A percentile compares a stretch with the other conserved stretches of the same genome.
phyloP scores from a whole-genome alignment of 2,113 vertebrate genomes.

The Platysteira castanea region DNA sequence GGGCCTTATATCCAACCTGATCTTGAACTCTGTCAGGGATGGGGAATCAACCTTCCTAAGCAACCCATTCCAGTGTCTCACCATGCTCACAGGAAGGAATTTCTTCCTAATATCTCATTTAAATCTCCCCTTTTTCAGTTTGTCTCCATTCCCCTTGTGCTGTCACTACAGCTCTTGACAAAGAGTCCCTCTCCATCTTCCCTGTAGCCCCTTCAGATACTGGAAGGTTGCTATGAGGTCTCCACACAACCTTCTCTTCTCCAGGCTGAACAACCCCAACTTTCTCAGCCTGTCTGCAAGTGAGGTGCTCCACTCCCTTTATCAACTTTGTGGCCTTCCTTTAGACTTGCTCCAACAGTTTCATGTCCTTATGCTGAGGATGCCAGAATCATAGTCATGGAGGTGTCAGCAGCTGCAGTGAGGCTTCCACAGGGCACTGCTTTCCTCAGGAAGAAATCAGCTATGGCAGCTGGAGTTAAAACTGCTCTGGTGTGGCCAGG shows the following conservation, averaged over 20 bases:
- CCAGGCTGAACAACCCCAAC: not conserved
- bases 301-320: not conserved
- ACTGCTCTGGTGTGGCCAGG: not conserved
- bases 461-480: not conserved
- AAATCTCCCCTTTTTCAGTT: not conserved
- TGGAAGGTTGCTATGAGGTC: not conserved
- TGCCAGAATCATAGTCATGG: accelerated
- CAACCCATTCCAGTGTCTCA: not conserved
- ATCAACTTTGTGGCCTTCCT: too few species aligned
- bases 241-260: not conserved
- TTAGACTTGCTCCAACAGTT: not conserved
- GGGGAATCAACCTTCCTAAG: not conserved
- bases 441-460: not conserved
- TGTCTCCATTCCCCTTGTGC: not conserved
- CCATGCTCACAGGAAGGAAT: not conserved
- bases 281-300: not conserved
- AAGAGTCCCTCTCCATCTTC: not conserved
- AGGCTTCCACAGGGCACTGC: not conserved
- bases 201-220: not conserved
- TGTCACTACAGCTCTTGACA: not conserved
- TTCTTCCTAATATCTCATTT: not conserved
- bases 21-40: not conserved
- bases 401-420: not conserved
- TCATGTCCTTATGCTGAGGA: accelerated
- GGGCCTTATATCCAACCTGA: too few species aligned